A percentile compares a stretch with the other conserved stretches of the same genome.
phyloP scores from a whole-genome alignment of 1,140 invertebrate species.

The Temnothorax nylanderi region DNA sequence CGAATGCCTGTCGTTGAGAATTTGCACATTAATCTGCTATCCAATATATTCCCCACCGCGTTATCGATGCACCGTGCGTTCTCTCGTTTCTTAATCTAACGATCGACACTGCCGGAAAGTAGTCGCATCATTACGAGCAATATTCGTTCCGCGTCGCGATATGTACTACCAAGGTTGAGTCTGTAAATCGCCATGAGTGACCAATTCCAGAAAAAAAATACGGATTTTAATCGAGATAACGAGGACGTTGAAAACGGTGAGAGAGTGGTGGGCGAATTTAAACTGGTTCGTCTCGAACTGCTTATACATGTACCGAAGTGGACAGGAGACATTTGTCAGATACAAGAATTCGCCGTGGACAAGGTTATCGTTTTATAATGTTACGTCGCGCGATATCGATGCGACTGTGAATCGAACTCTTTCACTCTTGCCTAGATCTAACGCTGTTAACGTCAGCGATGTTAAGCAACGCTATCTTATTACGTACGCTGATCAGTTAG shows the following conservation, averaged over 20 bases:
- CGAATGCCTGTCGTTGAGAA: constrained; percentile 58
- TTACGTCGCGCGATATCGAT: constrained; percentile 6
- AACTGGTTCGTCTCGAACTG: constrained; percentile 19
- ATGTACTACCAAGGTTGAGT: constrained; percentile 32
- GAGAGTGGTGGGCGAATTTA: not conserved
- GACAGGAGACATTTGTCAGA: not conserved
- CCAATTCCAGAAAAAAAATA: constrained; percentile 11
- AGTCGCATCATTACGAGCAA: constrained; percentile 46
- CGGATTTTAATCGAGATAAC: constrained; percentile 34
- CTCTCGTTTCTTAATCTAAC: not conserved
- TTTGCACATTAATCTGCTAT: constrained; percentile 47
- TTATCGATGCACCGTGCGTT: constrained; percentile 13
- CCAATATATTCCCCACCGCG: not conserved
- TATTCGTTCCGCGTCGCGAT: constrained; percentile 38
- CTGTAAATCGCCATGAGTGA: constrained; percentile 53
- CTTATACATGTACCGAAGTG: not conserved
- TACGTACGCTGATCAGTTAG: constrained; percentile 1
- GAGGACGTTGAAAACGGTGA: not conserved
- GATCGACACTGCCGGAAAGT: not conserved
- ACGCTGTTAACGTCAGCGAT: constrained; percentile 1
- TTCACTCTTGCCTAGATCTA: not conserved
- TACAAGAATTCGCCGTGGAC: constrained; percentile 21
- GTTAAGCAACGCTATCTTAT: constrained; percentile 17
- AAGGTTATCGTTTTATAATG: constrained; percentile 15
- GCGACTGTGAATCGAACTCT: constrained; percentile 12